A percentile compares a stretch with the other conserved stretches of the same genome.
Evolutionary conservation across 2,888 invertebrate species (phyloP).

Genomic region (Holacanthella duospinosa): DNA sequence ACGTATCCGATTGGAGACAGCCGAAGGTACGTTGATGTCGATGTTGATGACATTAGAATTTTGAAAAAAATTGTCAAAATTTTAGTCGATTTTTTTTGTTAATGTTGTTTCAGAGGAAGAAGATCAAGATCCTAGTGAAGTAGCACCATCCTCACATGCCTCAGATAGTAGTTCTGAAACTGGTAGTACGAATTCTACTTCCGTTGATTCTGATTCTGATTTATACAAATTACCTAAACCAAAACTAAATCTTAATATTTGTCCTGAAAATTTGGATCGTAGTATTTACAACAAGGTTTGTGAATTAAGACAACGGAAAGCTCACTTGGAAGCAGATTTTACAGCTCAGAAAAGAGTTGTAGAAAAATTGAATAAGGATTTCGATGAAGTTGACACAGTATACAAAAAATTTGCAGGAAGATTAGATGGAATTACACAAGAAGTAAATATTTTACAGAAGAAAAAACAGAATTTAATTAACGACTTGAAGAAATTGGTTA

Average conservation of each 20-base stretch:
- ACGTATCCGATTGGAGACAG: no score
- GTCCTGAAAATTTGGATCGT: conserved; percentile 30
- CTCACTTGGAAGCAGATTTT: conserved; percentile 22
- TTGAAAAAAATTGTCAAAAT: no score
- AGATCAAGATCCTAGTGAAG: no score
- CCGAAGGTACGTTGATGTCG: no score
- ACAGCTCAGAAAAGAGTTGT: conserved; percentile 26
- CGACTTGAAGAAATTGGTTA: conserved; percentile 58
- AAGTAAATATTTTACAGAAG: conserved; percentile 45
- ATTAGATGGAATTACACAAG: conserved; percentile 27
- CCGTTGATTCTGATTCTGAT: no score
- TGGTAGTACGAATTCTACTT: no score
- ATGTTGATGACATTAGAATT: no score
- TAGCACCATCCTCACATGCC: no score
- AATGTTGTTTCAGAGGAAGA: no score
- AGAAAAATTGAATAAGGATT: conserved; percentile 21
- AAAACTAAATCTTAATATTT: conserved; percentile 26
- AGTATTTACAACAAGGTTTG: conserved; percentile 26
- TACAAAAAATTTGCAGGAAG: conserved; percentile 25
- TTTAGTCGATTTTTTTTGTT: no score
- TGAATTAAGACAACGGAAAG: conserved; percentile 23
- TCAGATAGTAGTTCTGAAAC: no score
- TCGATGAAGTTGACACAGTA: conserved; percentile 19
- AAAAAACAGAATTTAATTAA: conserved; percentile 68
- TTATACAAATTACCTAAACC: no score